A percentile compares a stretch with the other conserved stretches of the same genome.
phyloP scores from a whole-genome alignment of 2,113 vertebrate species.

The Phycodurus eques region DNA sequence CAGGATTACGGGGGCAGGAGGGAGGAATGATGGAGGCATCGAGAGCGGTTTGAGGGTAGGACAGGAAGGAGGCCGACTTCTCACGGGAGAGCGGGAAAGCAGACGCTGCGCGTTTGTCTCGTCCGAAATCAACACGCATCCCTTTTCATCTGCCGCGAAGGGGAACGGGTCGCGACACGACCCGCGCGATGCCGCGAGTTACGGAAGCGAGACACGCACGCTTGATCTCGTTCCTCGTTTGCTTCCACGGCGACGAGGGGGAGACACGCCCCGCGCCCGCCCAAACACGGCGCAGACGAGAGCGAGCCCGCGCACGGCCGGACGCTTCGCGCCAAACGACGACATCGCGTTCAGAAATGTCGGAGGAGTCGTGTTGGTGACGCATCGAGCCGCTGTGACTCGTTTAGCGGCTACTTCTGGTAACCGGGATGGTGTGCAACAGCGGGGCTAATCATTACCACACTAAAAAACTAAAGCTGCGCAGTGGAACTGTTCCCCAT shows the following conservation, averaged over 20 bases:
- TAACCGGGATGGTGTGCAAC: conserved; percentile 2
- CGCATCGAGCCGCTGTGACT: conserved; percentile 1
- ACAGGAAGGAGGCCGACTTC: conserved; percentile 23
- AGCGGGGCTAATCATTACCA: conserved; percentile 14
- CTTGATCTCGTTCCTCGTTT: neutral
- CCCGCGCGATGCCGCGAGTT: neutral
- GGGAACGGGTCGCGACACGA: conserved; percentile 6
- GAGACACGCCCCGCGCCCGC: conserved; percentile 12
- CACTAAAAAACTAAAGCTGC: neutral
- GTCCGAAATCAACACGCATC: conserved; percentile 10
- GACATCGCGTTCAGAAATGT: conserved; percentile 24
- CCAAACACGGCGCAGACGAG: conserved; percentile 18
- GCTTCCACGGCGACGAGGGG: conserved; percentile 8
- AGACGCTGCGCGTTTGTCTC: conserved; percentile 25
- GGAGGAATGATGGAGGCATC: conserved; percentile 29
- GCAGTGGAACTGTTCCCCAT: conserved; percentile 15
- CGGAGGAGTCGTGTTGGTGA: neutral
- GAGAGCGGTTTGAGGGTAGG: conserved; percentile 15
- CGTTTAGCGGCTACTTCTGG: neutral
- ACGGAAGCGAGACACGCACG: neutral
- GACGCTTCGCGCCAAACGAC: neutral
- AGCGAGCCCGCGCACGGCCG: conserved; percentile 32
- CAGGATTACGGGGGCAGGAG: neutral
- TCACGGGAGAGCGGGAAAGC: conserved; percentile 31
- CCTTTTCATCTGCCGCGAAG: conserved; percentile 5